Percentiles rank a stretch among this genome's conserved stretches.
These are phyloP conservation scores for Esox masquinongy DNA, from an alignment of 2,797 vertebrate genomes.

Conservation along the genomic window DNA sequence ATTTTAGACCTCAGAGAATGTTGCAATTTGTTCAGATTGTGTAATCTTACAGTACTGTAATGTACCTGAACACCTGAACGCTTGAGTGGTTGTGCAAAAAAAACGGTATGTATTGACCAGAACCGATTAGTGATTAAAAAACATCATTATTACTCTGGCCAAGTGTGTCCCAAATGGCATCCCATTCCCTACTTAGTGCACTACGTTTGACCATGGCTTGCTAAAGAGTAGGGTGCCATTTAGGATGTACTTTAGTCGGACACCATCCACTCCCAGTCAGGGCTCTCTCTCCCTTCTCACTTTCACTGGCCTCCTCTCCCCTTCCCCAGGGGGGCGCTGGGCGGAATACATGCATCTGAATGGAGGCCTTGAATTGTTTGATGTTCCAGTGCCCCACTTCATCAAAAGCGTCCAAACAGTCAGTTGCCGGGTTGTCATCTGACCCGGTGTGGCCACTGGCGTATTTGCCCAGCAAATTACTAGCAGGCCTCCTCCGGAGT, in stretches of 20 bases:
- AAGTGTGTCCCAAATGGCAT: neutral
- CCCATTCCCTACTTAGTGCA: neutral
- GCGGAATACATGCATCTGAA: slow-evolving; percentile 8
- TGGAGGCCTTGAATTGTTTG: slow-evolving; percentile 10
- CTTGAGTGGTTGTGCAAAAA: no score
- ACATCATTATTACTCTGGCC: neutral
- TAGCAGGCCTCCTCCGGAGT: slow-evolving; percentile 20
- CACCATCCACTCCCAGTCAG: neutral
- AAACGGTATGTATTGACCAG: neutral
- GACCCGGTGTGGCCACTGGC: slow-evolving; percentile 31
- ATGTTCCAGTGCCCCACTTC: slow-evolving; percentile 28
- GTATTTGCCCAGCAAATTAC: slow-evolving; percentile 45
- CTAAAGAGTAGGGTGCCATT: neutral
- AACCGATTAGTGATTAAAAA: neutral
- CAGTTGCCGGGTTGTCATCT: slow-evolving; percentile 27
- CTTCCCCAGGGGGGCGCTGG: neutral
- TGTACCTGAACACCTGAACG: neutral
- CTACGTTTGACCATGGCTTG: neutral
- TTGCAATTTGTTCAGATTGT: neutral
- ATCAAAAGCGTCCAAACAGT: slow-evolving; percentile 32
- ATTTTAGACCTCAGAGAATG: neutral
- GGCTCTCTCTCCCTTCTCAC: neutral
- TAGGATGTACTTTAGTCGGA: neutral
- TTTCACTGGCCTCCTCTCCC: neutral
- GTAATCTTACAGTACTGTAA: neutral